Evolutionary conservation across 2,888 invertebrate species (phyloP).

Genomic region (Rugalucina vietnamica): DNA sequence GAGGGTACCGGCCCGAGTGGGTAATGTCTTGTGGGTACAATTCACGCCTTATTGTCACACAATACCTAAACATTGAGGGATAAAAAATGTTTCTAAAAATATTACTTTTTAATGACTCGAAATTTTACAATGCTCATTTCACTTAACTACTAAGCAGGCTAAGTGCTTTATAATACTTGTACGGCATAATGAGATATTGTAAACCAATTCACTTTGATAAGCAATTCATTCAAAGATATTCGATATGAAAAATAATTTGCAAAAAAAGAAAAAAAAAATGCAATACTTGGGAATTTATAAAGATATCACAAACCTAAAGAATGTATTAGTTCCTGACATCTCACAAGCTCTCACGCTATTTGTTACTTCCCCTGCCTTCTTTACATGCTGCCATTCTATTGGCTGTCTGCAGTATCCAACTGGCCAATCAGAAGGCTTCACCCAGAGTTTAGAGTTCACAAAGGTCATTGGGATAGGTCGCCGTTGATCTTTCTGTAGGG

Average conservation of each 20-base stretch:
- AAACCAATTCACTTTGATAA: too few relatives aligned
- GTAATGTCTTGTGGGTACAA: slow-evolving; percentile 89
- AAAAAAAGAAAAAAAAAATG: too few relatives aligned
- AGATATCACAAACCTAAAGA: slow-evolving; percentile 74
- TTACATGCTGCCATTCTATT: slow-evolving; percentile 87
- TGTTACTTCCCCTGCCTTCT: slow-evolving; percentile 84
- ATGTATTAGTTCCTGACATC: slow-evolving; percentile 44
- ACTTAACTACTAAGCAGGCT: too few relatives aligned
- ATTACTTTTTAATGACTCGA: too few relatives aligned
- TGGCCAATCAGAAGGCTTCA: slow-evolving; percentile 87
- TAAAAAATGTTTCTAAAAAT: neutral
- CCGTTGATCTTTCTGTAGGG: slow-evolving; percentile 47
- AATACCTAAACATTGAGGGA: slow-evolving; percentile 87
- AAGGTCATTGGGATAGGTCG: slow-evolving; percentile 91
- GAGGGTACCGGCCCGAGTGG: slow-evolving; percentile 73
- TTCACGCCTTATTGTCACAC: slow-evolving; percentile 91
- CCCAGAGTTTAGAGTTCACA: slow-evolving; percentile 90
- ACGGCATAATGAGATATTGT: too few relatives aligned
- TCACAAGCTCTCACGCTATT: slow-evolving; percentile 83
- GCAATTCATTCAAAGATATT: too few relatives aligned
- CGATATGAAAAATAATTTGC: too few relatives aligned
- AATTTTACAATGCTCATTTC: too few relatives aligned
- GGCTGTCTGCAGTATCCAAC: slow-evolving; percentile 86
- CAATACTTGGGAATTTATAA: too few relatives aligned
- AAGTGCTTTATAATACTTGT: too few relatives aligned